Conservation (phyloP, 1,140 invertebrate genomes). For the Stegodyphus mimosarum region DNA sequence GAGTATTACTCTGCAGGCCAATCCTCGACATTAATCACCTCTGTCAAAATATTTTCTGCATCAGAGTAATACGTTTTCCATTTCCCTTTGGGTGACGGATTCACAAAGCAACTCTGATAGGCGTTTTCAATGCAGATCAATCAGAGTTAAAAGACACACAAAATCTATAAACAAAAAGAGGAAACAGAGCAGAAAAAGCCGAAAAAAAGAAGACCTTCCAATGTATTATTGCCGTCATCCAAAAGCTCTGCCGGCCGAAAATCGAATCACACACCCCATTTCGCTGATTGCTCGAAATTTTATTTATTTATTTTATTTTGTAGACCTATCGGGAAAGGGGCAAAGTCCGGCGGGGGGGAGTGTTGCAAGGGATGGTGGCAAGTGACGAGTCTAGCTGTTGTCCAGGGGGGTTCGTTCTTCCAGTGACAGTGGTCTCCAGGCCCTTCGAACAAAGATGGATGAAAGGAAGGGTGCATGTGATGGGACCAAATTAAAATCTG, state of each 20-base stretch:
- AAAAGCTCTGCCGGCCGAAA: background rate
- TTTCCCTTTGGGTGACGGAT: too few relatives aligned
- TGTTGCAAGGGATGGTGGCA: background rate
- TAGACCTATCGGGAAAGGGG: background rate
- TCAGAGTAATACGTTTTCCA: too few relatives aligned
- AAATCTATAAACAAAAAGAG: too few relatives aligned
- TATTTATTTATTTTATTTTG: constrained; percentile 5
- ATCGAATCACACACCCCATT: constrained; percentile 45
- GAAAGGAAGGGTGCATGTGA: background rate
- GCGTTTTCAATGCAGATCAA: too few relatives aligned
- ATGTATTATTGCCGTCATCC: too few relatives aligned
- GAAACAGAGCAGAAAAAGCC: too few relatives aligned
- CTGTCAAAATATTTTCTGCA: too few relatives aligned
- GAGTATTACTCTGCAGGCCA: too few relatives aligned
- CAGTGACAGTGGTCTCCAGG: background rate
- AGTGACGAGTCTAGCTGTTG: background rate
- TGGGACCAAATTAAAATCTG: constrained; percentile 42
- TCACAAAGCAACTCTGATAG: too few relatives aligned
- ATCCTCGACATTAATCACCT: too few relatives aligned
- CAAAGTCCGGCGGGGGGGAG: background rate
- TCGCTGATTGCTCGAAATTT: constrained; percentile 30
- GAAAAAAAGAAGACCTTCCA: too few relatives aligned
- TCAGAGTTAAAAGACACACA: too few relatives aligned
- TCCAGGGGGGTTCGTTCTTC: background rate
- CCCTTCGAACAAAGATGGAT: constrained; percentile 16